These are phyloP conservation scores for Drosophila tropicalis DNA, from an alignment of 1,140 invertebrate species.

Conservation along the genomic window DNA sequence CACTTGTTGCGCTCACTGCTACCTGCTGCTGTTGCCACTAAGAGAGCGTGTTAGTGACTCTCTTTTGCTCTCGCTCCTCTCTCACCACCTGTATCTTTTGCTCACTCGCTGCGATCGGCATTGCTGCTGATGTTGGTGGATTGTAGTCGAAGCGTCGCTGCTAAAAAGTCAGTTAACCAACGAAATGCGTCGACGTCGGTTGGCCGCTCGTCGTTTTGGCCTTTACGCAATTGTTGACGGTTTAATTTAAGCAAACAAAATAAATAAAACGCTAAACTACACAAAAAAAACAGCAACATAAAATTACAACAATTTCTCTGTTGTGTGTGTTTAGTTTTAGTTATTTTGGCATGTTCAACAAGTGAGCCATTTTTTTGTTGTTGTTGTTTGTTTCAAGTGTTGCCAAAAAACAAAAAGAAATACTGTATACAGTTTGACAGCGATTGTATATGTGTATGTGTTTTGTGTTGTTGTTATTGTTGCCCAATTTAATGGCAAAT, in stretches of 20 bases:
- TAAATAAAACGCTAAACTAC: not conserved
- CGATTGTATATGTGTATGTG: not conserved
- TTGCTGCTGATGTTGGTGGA: conserved; percentile 1
- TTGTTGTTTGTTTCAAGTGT: conserved; percentile 13
- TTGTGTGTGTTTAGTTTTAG: conserved; percentile 31
- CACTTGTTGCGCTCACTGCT: conserved; percentile 9
- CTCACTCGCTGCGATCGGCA: conserved; percentile 15
- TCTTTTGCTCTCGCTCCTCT: not conserved
- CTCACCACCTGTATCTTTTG: not conserved
- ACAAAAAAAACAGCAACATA: not conserved
- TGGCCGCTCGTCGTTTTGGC: conserved; percentile 17
- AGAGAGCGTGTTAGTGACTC: conserved; percentile 1
- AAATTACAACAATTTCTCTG: conserved; percentile 16
- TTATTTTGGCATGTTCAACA: conserved; percentile 33
- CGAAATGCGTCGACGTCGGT: conserved; percentile 26
- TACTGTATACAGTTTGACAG: conserved; percentile 1
- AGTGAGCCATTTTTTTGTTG: conserved; percentile 32
- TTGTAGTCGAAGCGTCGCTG: conserved; percentile 5
- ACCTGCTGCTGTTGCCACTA: not conserved
- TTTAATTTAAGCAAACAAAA: conserved; percentile 13
- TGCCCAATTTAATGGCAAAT: conserved; percentile 15
- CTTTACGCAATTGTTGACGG: conserved; percentile 20
- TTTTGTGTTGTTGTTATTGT: conserved; percentile 16
- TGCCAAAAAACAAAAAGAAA: conserved; percentile 1
- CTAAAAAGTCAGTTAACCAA: conserved; percentile 4